These are phyloP conservation scores for Listronotus bonariensis DNA, from an alignment of 1,140 invertebrate genomes.

Conservation along the genomic window DNA sequence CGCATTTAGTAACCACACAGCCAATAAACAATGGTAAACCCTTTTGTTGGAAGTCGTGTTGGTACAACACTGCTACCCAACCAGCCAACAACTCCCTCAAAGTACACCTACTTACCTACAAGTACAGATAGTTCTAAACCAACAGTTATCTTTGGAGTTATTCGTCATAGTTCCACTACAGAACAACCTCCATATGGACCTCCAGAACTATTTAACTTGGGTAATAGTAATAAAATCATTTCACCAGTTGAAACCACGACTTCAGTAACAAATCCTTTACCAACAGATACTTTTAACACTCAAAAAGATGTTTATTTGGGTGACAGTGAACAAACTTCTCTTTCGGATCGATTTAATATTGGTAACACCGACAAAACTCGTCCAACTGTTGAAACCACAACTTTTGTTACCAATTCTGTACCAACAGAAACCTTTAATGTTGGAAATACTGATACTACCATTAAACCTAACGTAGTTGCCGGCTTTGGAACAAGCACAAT, in stretches of 20 bases:
- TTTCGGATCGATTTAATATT: neutral
- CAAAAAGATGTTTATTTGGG: neutral
- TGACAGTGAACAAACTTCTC: too few relatives aligned
- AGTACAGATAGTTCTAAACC: slow-evolving; percentile 16
- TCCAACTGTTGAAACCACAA: slow-evolving; percentile 14
- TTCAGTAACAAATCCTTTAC: slow-evolving; percentile 3
- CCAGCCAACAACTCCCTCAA: slow-evolving; percentile 23
- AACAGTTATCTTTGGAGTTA: slow-evolving; percentile 28
- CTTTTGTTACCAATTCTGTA: slow-evolving; percentile 22
- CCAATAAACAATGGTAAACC: slow-evolving; percentile 50
- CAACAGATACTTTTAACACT: slow-evolving; percentile 28
- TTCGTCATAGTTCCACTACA: slow-evolving; percentile 18
- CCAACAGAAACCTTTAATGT: slow-evolving; percentile 35
- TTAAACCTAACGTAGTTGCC: slow-evolving; percentile 22
- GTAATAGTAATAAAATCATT: slow-evolving; percentile 6
- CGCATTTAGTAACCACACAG: slow-evolving; percentile 46
- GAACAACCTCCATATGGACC: slow-evolving; percentile 18
- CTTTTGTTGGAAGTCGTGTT: slow-evolving; percentile 47
- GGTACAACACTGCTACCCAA: slow-evolving; percentile 36
- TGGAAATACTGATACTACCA: slow-evolving; percentile 31
- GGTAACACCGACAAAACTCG: slow-evolving; percentile 15
- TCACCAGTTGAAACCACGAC: slow-evolving; percentile 6
- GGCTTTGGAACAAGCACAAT: slow-evolving; percentile 6
- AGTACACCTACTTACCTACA: slow-evolving; percentile 32
- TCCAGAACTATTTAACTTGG: slow-evolving; percentile 11